phyloP scores from a whole-genome alignment of 2,888 invertebrate genomes.

The Eubasilissa splendida region DNA sequence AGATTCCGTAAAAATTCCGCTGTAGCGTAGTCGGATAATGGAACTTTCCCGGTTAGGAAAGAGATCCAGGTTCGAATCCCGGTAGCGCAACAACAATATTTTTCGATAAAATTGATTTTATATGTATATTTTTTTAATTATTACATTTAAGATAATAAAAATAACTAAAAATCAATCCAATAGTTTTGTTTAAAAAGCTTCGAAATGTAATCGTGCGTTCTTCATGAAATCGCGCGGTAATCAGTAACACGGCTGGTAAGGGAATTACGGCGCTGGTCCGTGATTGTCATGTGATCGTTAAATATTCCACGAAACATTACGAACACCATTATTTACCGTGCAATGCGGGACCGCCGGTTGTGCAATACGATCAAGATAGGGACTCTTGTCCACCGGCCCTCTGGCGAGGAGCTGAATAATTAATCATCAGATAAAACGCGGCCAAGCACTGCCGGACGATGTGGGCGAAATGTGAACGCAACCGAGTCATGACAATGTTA shows the following conservation, averaged over 20 bases:
- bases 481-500: conserved; percentile 1
- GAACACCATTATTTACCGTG: conserved; percentile 36
- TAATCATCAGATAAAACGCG: conserved; percentile 12
- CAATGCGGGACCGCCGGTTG: neutral
- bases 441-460: conserved; percentile 9
- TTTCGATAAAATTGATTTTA: too few species aligned
- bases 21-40: too few species aligned
- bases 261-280: neutral
- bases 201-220: conserved; percentile 14
- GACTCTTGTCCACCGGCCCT: neutral
- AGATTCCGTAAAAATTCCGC: too few species aligned
- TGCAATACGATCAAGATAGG: conserved; percentile 25
- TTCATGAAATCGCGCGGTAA: conserved; percentile 19
- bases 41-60: too few species aligned
- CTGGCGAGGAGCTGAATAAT: conserved; percentile 22
- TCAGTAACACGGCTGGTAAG: neutral
- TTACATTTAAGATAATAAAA: too few species aligned
- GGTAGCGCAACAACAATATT: too few species aligned
- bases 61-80: too few species aligned
- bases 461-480: conserved; percentile 22
- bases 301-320: conserved; percentile 36
- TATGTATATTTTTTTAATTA: too few species aligned
- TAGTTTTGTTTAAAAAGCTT: neutral
- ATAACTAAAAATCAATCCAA: too few species aligned
- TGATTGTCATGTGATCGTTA: conserved; percentile 25